Evolutionary conservation across 2,113 vertebrate species (phyloP).

Genomic region (Serilophus lunatus): DNA sequence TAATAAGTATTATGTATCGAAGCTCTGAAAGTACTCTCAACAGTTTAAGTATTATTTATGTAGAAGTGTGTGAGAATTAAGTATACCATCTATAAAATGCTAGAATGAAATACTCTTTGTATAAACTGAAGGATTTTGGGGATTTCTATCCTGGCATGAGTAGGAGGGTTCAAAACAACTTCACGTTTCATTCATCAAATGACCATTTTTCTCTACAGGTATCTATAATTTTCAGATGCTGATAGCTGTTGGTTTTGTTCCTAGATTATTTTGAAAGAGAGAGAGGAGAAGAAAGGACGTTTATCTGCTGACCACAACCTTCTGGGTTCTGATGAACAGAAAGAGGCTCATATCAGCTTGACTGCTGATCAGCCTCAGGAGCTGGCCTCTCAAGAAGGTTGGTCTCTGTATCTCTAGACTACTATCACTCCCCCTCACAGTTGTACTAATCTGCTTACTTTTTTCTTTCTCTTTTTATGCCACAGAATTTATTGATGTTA

Average conservation of each 20-base stretch:
- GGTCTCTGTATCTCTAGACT: background rate
- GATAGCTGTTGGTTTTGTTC: slow-evolving; percentile 30
- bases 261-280: slow-evolving; percentile 96
- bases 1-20: background rate
- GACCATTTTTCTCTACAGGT: background rate
- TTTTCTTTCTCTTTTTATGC: background rate
- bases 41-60: background rate
- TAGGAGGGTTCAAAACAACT: background rate
- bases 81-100: background rate
- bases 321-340: slow-evolving; percentile 82
- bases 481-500: background rate
- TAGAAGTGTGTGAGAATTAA: background rate
- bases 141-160: background rate
- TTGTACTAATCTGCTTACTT: background rate
- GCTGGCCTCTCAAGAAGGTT: slow-evolving; percentile 90
- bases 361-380: slow-evolving; percentile 85
- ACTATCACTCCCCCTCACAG: background rate
- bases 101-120: background rate
- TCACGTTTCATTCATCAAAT: background rate
- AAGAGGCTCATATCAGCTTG: slow-evolving; percentile 80
- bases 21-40: background rate
- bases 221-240: background rate
- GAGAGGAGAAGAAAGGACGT: slow-evolving; percentile 96
- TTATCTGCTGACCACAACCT: slow-evolving; percentile 80
- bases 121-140: background rate